Evolutionary conservation across 1,140 invertebrate genomes (phyloP).

Genomic region (Rhagoletis pomonella): DNA sequence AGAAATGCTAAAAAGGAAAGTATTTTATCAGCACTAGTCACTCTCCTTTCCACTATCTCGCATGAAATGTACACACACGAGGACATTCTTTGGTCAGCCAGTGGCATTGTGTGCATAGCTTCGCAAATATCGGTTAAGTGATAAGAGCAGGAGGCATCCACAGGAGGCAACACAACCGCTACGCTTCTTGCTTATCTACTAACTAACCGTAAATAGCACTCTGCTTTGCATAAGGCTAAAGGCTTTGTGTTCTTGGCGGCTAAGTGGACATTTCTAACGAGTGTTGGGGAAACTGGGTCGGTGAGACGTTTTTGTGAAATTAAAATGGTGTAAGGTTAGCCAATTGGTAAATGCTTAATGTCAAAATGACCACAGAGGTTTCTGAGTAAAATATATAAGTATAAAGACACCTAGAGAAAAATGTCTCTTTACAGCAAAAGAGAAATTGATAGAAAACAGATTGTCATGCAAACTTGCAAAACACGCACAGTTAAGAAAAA

Average conservation of each 20-base stretch:
- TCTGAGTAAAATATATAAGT: not conserved
- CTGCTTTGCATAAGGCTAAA: constrained; percentile 6
- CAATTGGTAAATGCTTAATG: constrained; percentile 26
- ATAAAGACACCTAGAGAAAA: not conserved
- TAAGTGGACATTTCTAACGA: not conserved
- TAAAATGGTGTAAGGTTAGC: not conserved
- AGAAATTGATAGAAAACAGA: no score
- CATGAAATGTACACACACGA: not conserved
- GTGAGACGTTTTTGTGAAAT: not conserved
- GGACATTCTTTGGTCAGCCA: not conserved
- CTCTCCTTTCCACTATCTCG: not conserved
- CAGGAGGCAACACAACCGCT: not conserved
- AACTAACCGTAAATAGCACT: not conserved
- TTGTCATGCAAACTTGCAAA: no score
- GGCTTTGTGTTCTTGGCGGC: not conserved
- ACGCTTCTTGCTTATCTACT: not conserved
- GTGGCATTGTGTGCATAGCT: constrained; percentile 6
- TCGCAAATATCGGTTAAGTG: not conserved
- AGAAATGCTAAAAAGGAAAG: not conserved
- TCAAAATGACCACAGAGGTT: not conserved
- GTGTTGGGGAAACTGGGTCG: not conserved
- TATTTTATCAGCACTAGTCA: not conserved
- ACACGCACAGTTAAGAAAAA: no score
- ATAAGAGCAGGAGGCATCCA: not conserved
- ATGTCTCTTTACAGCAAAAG: not conserved